Conservation (phyloP, 2,797 vertebrate genomes). For the Melanotaenia maccullochi region DNA sequence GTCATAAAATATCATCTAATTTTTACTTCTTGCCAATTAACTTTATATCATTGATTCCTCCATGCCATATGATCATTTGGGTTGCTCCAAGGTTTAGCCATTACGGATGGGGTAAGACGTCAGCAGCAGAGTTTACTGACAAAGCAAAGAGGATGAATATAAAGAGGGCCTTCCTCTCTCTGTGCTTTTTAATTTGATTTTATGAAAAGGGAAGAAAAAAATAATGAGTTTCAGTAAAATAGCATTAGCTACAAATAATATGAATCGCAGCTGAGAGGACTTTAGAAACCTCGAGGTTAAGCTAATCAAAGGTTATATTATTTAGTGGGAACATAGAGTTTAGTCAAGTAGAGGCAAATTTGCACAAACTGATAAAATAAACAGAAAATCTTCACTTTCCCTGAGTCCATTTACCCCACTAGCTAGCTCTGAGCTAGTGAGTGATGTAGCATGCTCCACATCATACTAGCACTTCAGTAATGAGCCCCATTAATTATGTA, state of each 20-base stretch:
- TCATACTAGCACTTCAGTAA: constrained; percentile 83
- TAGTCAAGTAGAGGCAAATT: neutral
- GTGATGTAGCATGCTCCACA: constrained; percentile 68
- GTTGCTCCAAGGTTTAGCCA: constrained; percentile 69
- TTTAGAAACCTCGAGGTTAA: neutral
- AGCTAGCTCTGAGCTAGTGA: constrained; percentile 52
- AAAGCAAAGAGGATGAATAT: constrained; percentile 28
- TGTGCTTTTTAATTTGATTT: constrained; percentile 49
- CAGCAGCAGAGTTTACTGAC: constrained; percentile 33
- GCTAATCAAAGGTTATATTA: neutral
- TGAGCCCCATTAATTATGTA: constrained; percentile 89
- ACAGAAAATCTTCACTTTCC: constrained; percentile 21
- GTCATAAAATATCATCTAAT: constrained; percentile 78
- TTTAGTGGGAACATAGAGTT: neutral
- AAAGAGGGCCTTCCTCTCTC: constrained; percentile 8
- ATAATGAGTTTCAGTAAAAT: constrained; percentile 22
- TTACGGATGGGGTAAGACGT: constrained; percentile 56
- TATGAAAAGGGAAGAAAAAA: constrained; percentile 36
- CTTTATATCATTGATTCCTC: constrained; percentile 75
- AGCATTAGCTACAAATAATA: neutral
- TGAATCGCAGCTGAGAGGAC: constrained; percentile 24
- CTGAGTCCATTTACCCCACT: neutral
- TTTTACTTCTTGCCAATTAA: constrained; percentile 79
- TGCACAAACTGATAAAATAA: constrained; percentile 27
- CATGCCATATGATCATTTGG: constrained; percentile 68